Evolutionary conservation across 2,113 vertebrate genomes (phyloP).

Genomic region (Hucho hucho): DNA sequence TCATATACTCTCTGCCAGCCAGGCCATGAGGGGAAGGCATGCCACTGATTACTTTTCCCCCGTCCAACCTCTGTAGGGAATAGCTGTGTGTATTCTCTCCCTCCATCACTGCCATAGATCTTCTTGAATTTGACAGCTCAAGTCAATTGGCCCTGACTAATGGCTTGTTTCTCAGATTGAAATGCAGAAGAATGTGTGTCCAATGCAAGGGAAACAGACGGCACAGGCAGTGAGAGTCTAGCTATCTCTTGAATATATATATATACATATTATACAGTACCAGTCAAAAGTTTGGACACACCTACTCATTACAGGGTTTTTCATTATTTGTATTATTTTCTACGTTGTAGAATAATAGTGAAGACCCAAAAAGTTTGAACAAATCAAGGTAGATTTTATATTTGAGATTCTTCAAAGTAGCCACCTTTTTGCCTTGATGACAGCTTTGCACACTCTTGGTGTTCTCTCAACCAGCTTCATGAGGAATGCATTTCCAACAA

Average conservation of each 20-base stretch:
- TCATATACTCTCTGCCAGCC: not conserved
- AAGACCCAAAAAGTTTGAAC: no score
- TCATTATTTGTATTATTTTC: no score
- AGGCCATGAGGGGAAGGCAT: constrained; percentile 13
- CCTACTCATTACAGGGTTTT: no score
- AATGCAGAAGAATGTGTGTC: constrained; percentile 47
- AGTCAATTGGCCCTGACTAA: constrained; percentile 59
- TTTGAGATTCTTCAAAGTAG: not conserved
- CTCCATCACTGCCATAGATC: constrained; percentile 42
- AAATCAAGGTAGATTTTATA: not conserved
- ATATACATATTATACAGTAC: constrained; percentile 7
- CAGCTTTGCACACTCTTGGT: no score
- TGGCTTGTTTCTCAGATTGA: constrained; percentile 43
- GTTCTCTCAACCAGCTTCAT: no score
- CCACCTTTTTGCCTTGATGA: no score
- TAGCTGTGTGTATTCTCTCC: constrained; percentile 20
- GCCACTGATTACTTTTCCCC: constrained; percentile 31
- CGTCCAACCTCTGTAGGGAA: constrained; percentile 32
- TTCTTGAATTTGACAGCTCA: constrained; percentile 56
- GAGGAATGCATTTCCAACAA: no score
- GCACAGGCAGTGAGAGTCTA: constrained; percentile 8
- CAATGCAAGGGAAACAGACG: constrained; percentile 30
- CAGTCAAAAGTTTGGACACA: no score
- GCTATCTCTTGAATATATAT: constrained; percentile 29
- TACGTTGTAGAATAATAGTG: no score